Evolutionary conservation across 2,113 vertebrate species (phyloP).

Genomic region (Lucifuga dentata): DNA sequence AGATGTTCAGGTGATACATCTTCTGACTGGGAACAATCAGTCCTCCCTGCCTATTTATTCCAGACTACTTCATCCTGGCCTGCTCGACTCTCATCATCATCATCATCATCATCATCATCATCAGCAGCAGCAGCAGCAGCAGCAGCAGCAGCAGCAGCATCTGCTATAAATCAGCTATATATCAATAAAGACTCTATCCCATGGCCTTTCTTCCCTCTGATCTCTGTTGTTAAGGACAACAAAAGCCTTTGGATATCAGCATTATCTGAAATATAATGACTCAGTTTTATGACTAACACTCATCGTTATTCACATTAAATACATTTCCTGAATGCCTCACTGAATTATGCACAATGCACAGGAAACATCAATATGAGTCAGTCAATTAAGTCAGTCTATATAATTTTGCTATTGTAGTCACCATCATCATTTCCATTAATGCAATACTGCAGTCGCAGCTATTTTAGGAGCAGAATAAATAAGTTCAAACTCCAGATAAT

Average conservation of each 20-base stretch:
- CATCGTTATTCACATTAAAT: constrained; percentile 16
- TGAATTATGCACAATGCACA: background rate
- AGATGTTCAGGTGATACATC: no score
- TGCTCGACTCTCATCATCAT: background rate
- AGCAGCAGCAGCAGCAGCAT: no score
- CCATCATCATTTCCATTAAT: constrained; percentile 37
- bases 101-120: constrained; percentile 2
- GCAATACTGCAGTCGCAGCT: constrained; percentile 28
- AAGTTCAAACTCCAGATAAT: constrained; percentile 46
- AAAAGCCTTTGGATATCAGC: constrained; percentile 20
- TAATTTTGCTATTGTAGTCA: constrained; percentile 15
- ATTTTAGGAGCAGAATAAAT: constrained; percentile 57
- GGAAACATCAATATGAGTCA: background rate
- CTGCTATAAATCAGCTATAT: no score
- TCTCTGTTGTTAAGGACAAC: constrained; percentile 34
- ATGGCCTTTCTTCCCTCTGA: constrained; percentile 15
- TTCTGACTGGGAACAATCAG: constrained; percentile 52
- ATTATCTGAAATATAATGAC: constrained; percentile 21
- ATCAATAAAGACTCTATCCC: constrained; percentile 35
- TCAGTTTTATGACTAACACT: background rate
- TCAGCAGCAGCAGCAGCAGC: background rate
- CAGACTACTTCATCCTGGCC: background rate
- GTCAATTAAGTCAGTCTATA: constrained; percentile 3
- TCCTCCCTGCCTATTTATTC: background rate
- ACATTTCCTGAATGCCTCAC: constrained; percentile 6